These are phyloP conservation scores for Heliconius aoede DNA, from an alignment of 2,888 invertebrate genomes.

Conservation along the genomic window DNA sequence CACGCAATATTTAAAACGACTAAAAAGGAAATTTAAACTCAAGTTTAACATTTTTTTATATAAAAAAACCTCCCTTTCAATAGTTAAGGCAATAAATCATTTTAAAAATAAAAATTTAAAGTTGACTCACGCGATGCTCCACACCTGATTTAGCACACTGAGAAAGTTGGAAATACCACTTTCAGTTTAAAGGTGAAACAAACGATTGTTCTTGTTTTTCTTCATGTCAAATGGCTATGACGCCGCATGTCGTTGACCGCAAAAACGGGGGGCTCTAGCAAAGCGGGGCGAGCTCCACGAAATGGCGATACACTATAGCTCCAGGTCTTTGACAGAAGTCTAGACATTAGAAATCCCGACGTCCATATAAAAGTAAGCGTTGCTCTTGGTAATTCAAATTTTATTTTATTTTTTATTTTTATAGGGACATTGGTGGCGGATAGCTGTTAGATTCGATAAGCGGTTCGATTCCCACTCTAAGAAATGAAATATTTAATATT, in stretches of 20 bases:
- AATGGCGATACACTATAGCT: slow-evolving; percentile 46
- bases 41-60: not conserved
- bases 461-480: too few relatives aligned
- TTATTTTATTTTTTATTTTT: too few relatives aligned
- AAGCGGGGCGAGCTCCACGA: slow-evolving; percentile 50
- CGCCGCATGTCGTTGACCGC: slow-evolving; percentile 73
- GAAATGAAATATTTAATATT: not conserved
- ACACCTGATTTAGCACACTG: slow-evolving; percentile 45
- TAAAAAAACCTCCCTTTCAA: slow-evolving; percentile 12
- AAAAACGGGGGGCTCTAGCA: slow-evolving; percentile 46
- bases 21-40: not conserved
- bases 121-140: slow-evolving; percentile 44
- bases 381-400: too few relatives aligned
- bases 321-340: slow-evolving; percentile 38
- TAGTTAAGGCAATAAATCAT: slow-evolving; percentile 40
- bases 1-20: not conserved
- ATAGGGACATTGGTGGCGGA: too few relatives aligned
- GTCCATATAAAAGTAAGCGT: slow-evolving; percentile 14
- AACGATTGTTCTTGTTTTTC: slow-evolving; percentile 61
- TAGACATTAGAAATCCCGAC: slow-evolving; percentile 41
- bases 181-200: slow-evolving; percentile 49
- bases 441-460: too few relatives aligned
- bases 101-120: slow-evolving; percentile 38
- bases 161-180: slow-evolving; percentile 46
- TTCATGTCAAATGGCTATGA: slow-evolving; percentile 73